These are phyloP conservation scores for Parambassis ranga DNA, from an alignment of 2,797 vertebrate genomes.

Conservation along the genomic window DNA sequence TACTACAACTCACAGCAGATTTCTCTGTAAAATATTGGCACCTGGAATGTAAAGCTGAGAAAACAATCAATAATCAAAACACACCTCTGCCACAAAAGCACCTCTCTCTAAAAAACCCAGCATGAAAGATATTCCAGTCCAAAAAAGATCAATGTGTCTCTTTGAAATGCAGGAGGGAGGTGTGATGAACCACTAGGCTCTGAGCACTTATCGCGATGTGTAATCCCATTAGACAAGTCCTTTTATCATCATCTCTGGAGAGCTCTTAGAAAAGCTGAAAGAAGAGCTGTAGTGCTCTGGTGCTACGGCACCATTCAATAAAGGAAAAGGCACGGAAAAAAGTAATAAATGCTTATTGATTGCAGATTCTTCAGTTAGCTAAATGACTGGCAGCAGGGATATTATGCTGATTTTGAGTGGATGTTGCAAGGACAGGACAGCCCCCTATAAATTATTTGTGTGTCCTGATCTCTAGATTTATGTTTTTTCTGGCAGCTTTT, in stretches of 20 bases:
- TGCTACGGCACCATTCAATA: slow-evolving; percentile 36
- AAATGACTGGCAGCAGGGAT: slow-evolving; percentile 9
- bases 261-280: slow-evolving; percentile 58
- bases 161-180: slow-evolving; percentile 58
- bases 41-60: neutral
- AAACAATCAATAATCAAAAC: slow-evolving; percentile 16
- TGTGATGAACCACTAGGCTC: slow-evolving; percentile 59
- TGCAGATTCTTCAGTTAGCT: slow-evolving; percentile 1
- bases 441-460: neutral
- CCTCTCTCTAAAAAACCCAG: slow-evolving; percentile 14
- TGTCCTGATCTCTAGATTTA: neutral
- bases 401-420: neutral
- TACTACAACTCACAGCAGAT: neutral
- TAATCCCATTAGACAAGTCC: slow-evolving; percentile 75
- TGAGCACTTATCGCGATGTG: slow-evolving; percentile 69
- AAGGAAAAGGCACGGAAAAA: slow-evolving; percentile 22
- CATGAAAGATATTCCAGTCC: slow-evolving; percentile 11
- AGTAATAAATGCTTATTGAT: slow-evolving; percentile 33
- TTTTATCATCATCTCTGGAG: slow-evolving; percentile 73
- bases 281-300: slow-evolving; percentile 24
- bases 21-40: neutral
- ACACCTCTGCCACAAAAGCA: slow-evolving; percentile 13
- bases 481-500: neutral
- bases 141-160: slow-evolving; percentile 58
- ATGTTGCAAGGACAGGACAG: neutral